Conservation (phyloP, 2,888 invertebrate species). For the Tortrix viridana region DNA sequence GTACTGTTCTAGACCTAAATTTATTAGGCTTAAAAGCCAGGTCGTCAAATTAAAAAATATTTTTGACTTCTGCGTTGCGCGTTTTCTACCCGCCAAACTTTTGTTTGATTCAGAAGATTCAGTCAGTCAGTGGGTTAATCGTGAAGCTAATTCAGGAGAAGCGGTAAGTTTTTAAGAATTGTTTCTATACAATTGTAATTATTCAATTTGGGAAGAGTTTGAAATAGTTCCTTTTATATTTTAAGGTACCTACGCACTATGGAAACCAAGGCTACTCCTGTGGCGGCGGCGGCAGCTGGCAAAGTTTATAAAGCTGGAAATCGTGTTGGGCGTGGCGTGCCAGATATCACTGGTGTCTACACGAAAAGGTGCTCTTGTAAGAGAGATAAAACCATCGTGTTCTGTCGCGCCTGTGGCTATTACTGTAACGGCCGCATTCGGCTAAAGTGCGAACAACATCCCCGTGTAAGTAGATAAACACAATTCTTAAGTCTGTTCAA, state of each 20-base stretch:
- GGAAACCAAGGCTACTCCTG: conserved; percentile 59
- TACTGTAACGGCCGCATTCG: conserved; percentile 76
- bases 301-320: conserved; percentile 55
- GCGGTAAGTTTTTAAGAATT: too few species aligned
- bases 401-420: conserved; percentile 75
- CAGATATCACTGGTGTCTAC: conserved; percentile 59
- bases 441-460: conserved; percentile 70
- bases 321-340: conserved; percentile 71
- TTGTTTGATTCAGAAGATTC: neutral
- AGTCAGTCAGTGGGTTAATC: too few species aligned
- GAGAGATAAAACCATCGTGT: conserved; percentile 71
- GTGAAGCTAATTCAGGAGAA: too few species aligned
- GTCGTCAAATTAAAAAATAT: too few species aligned
- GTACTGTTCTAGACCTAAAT: too few species aligned
- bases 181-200: too few species aligned
- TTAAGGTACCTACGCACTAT: conserved; percentile 42
- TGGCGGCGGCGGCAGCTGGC: conserved; percentile 70
- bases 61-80: conserved; percentile 4
- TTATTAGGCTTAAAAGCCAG: too few species aligned
- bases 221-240: too few species aligned
- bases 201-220: too few species aligned
- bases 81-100: conserved; percentile 12
- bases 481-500: neutral
- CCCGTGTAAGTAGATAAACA: conserved; percentile 60
- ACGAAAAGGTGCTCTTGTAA: conserved; percentile 67